Evolutionary conservation across 1,140 invertebrate genomes (phyloP), one percentile per base, ranked within the genome.

Genomic region (Drosophila carrolli): DNA sequence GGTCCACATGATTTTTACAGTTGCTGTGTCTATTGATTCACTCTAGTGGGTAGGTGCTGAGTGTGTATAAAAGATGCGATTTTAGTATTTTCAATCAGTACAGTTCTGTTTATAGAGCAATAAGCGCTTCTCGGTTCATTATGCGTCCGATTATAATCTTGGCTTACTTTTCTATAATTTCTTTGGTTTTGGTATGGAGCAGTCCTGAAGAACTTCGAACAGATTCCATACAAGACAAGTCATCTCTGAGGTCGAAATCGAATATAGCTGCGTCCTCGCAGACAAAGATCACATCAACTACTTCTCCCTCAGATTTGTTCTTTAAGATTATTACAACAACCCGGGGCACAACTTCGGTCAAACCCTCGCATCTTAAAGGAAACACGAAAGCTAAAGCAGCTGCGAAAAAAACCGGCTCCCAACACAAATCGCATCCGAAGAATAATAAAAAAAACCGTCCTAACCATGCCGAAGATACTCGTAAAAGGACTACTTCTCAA

Each of bases 31-130:
- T 2, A 29, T n/a, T 29, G n/a, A 27, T 14, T 14, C 19, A 44
- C 9, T 58, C 14, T 14, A 35, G 14, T 19, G 0, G 6, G 23
- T 1, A 19, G 14, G 14, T n/a, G 9, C 27, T 32, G 11, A 0
- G 29, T 10, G 3, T 14, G 6, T 58, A 58, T 58, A 58, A 46
- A 58, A 16, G 29, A 8, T 35, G 14, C 10, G 29, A 44, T 35
- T 32, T 46, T 2, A 19, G 41, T 32, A 35, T 11, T 13, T 35
- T 9, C 27, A 13, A 19, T 44, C 55, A 58, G 40, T 58, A 35
- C 9, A 35, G 10, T 14, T 58, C 14, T 58, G 27, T 13, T 14
- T 0, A 46, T 10, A 9, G 10, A 19, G 7, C 14, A 9, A 7
- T 13, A 3, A 32, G 10, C 14, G 1, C 19, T 14, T 1, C 5